phyloP scores from a whole-genome alignment of 2,888 invertebrate genomes.

The Pardosa pseudoannulata region DNA sequence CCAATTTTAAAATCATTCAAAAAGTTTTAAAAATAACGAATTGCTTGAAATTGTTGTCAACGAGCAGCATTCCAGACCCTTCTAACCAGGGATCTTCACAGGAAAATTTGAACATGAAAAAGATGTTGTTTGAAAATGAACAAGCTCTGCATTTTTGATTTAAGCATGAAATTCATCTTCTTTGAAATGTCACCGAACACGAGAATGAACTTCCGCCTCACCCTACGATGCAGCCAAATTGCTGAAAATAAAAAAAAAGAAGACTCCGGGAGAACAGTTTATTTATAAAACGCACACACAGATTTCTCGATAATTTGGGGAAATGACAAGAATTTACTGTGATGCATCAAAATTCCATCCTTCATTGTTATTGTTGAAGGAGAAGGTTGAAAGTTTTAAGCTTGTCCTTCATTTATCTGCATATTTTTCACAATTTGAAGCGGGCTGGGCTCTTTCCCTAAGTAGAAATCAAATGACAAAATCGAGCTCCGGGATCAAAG shows the following conservation, averaged over 20 bases:
- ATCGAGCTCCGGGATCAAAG: conserved; percentile 41
- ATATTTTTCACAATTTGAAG: conserved; percentile 63
- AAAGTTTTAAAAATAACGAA: conserved; percentile 3
- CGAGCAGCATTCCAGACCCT: neutral
- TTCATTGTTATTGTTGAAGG: conserved; percentile 53
- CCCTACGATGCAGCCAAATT: conserved; percentile 30
- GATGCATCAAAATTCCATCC: conserved; percentile 59
- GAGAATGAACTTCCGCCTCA: conserved; percentile 54
- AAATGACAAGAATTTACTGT: conserved; percentile 45
- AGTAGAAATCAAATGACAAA: conserved; percentile 59
- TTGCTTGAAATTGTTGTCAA: neutral
- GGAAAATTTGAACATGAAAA: conserved; percentile 8
- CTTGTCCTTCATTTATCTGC: conserved; percentile 66
- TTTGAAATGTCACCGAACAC: conserved; percentile 48
- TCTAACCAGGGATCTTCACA: neutral
- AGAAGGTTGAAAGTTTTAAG: conserved; percentile 45
- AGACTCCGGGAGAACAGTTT: conserved; percentile 43
- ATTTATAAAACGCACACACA: conserved; percentile 51
- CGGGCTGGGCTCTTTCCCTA: conserved; percentile 17
- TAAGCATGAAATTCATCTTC: conserved; percentile 56
- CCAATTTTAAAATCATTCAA: neutral
- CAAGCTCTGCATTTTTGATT: conserved; percentile 47
- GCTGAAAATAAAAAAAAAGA: conserved; percentile 44
- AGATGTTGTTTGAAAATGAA: conserved; percentile 33
- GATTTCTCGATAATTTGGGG: conserved; percentile 33